Conservation (phyloP, 1,140 invertebrate species). For the Chrysomallon squamiferum region DNA sequence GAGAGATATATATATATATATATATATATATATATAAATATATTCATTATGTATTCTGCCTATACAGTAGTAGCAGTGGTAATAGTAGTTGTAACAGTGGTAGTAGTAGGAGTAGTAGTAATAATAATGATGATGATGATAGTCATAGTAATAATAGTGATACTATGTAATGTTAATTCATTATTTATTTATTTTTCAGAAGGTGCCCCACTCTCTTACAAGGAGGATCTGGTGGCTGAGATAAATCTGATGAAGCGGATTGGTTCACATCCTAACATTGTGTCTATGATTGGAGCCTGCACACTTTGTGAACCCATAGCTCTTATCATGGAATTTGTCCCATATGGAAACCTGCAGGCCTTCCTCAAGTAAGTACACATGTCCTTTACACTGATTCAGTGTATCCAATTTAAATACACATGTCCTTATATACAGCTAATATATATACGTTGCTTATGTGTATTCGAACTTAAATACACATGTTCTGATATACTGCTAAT, state of each 20-base stretch:
- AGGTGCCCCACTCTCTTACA: constrained; percentile 65
- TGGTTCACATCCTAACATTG: constrained; percentile 84
- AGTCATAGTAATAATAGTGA: too few species aligned
- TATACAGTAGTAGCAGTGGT: too few species aligned
- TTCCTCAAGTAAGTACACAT: constrained; percentile 71
- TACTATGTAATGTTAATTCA: too few species aligned
- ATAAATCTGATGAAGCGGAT: constrained; percentile 85
- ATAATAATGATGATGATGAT: too few species aligned
- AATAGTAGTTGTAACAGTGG: too few species aligned
- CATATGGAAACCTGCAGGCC: constrained; percentile 88
- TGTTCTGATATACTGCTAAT: neutral
- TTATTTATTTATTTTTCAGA: constrained; percentile 38
- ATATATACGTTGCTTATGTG: neutral
- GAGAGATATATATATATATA: too few species aligned
- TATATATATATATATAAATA: too few species aligned
- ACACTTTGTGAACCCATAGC: constrained; percentile 85
- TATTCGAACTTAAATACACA: neutral
- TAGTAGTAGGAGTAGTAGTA: too few species aligned
- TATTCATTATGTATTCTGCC: too few species aligned
- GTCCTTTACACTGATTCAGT: neutral
- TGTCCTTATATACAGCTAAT: too few species aligned
- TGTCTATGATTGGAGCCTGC: constrained; percentile 83
- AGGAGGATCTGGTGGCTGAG: constrained; percentile 79
- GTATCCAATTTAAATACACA: too few species aligned
- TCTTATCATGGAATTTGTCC: constrained; percentile 92